Evolutionary conservation across 1,140 invertebrate species (phyloP).

Genomic region (Drosophila setifemur): DNA sequence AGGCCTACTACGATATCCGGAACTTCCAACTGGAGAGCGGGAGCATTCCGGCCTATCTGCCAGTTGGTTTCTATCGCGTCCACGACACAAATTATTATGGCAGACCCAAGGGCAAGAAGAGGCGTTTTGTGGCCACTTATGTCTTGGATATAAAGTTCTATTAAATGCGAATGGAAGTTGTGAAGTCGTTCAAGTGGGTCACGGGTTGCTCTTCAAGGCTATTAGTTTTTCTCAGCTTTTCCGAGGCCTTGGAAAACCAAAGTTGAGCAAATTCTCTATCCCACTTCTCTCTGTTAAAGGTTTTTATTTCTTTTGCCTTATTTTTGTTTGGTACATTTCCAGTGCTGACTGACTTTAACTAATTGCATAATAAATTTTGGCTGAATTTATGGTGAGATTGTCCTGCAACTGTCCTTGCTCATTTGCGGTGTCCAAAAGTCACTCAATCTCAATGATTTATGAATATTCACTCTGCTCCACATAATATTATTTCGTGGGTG

Average conservation of each 20-base stretch:
- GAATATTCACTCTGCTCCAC: slow-evolving; percentile 25
- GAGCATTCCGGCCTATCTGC: slow-evolving; percentile 55
- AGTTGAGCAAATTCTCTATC: neutral
- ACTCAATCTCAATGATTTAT: slow-evolving; percentile 57
- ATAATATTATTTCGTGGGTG: slow-evolving; percentile 43
- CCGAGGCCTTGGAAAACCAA: neutral
- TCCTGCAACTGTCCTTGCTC: slow-evolving; percentile 38
- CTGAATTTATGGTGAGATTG: slow-evolving; percentile 56
- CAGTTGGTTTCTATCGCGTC: slow-evolving; percentile 40
- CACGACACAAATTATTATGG: slow-evolving; percentile 38
- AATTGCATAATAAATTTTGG: slow-evolving; percentile 78
- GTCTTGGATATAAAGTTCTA: slow-evolving; percentile 51
- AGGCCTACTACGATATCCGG: slow-evolving; percentile 44
- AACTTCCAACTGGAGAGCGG: slow-evolving; percentile 50
- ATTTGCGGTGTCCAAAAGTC: slow-evolving; percentile 61
- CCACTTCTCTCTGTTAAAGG: slow-evolving; percentile 13
- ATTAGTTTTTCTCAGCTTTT: neutral
- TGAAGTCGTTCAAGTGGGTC: slow-evolving; percentile 27
- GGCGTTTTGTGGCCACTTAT: slow-evolving; percentile 35
- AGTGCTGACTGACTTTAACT: slow-evolving; percentile 47
- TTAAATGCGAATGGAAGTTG: slow-evolving; percentile 43
- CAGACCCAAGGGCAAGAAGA: slow-evolving; percentile 32
- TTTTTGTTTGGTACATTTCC: neutral
- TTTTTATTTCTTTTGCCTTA: neutral
- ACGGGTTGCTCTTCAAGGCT: slow-evolving; percentile 24